These are phyloP conservation scores for Aphidius ervi DNA, from an alignment of 1,140 invertebrate genomes.

Conservation along the genomic window DNA sequence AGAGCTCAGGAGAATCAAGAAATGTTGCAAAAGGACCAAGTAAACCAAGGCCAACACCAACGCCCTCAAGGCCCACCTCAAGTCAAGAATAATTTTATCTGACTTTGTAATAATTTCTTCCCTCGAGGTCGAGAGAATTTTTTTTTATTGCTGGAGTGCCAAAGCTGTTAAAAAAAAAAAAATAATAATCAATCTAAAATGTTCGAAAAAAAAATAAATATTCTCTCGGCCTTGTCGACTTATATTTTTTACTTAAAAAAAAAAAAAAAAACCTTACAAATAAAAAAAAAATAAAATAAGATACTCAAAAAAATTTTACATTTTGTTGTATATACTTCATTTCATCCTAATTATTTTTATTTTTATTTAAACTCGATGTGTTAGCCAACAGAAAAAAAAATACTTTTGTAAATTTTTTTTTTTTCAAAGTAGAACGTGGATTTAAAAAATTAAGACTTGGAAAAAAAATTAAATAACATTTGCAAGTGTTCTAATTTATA, in stretches of 20 bases:
- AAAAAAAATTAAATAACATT: too few species aligned
- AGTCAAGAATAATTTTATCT: conserved; percentile 33
- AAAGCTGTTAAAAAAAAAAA: conserved; percentile 21
- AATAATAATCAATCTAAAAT: conserved; percentile 8
- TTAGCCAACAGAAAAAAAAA: too few species aligned
- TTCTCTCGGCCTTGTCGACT: conserved; percentile 6
- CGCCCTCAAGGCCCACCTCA: conserved; percentile 40
- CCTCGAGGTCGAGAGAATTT: too few species aligned
- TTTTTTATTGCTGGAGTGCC: conserved; percentile 17
- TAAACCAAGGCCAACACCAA: conserved; percentile 57
- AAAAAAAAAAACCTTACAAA: conserved; percentile 21
- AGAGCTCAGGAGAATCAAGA: conserved; percentile 58
- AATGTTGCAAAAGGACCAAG: conserved; percentile 46
- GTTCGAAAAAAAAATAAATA: conserved; percentile 9
- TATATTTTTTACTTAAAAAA: conserved; percentile 21
- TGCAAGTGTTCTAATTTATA: too few species aligned
- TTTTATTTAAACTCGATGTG: too few species aligned
- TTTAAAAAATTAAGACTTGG: too few species aligned
- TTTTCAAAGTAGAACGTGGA: too few species aligned
- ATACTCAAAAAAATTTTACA: conserved; percentile 7
- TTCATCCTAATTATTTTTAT: background rate
- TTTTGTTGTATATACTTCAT: conserved; percentile 7
- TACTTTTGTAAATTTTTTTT: too few species aligned
- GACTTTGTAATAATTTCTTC: too few species aligned
- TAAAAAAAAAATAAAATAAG: conserved; percentile 24